phyloP scores from a whole-genome alignment of 2,797 vertebrate genomes.

The Enoplosus armatus region DNA sequence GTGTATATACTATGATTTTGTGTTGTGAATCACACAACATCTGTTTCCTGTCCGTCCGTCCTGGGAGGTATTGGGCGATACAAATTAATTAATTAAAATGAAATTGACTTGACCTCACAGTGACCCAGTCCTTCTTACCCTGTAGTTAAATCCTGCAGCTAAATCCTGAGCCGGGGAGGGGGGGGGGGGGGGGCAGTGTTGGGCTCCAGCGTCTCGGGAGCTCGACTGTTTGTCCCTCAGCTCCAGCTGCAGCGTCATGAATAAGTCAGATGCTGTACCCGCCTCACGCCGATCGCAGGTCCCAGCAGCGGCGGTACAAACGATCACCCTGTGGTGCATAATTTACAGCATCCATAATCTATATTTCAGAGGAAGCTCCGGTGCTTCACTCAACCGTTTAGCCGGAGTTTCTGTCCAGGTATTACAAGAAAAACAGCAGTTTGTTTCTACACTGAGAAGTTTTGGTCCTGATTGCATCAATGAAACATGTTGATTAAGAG shows the following conservation, averaged over 20 bases:
- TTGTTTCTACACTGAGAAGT: neutral
- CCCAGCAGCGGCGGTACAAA: constrained; percentile 7
- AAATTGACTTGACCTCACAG: constrained; percentile 22
- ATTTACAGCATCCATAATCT: constrained; percentile 47
- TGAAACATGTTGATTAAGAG: neutral
- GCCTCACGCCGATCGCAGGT: neutral
- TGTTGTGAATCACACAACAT: no score
- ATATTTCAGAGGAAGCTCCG: constrained; percentile 44
- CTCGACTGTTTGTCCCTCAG: constrained; percentile 1
- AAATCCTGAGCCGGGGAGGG: constrained; percentile 22
- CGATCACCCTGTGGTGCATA: constrained; percentile 39
- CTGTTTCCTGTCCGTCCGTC: no score
- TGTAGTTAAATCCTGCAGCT: constrained; percentile 36
- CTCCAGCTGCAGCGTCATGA: constrained; percentile 51
- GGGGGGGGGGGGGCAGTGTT: neutral
- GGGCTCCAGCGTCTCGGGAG: constrained; percentile 12
- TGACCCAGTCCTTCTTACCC: constrained; percentile 24
- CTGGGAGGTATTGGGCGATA: no score
- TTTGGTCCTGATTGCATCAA: neutral
- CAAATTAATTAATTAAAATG: no score
- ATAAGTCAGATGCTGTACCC: constrained; percentile 57
- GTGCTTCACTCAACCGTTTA: constrained; percentile 25
- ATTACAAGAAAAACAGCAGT: neutral
- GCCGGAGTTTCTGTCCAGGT: constrained; percentile 4
- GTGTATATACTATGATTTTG: no score